Base-by-base conservation (phyloP, 2,797 vertebrate genomes). In the Catamblyrhynchus diadema region DNA sequence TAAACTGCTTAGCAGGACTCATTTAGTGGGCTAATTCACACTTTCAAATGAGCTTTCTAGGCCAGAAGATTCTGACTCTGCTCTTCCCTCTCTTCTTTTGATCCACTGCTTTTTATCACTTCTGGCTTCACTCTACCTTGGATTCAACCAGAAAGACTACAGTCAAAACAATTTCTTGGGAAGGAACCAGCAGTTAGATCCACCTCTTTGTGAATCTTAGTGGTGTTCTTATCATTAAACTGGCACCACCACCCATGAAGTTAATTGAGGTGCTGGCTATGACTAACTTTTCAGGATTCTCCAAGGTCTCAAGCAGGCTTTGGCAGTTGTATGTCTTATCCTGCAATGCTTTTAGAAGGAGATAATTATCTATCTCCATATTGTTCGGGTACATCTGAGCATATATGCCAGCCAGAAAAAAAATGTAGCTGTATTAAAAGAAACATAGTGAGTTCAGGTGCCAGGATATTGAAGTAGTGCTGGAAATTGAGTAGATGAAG, bases 221-320 rank as follows among this genome's bases (percentile, higher is more conserved):
- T 42, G 47, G 39, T 86, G 83, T 95, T 96, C 73, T 92, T 95
- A 89, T 95, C 89, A 66, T 75, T 59, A 71, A 66, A 93, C 75
- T 93, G 84, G 91, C 94, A 95, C 94, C 94, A 54, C 96, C 94
- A 96, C 95, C 94, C 95, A 95, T 89, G 84, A 87, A 95, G 95
- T 92, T 96, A 96, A 96, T 95, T 94, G 89, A 78, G 45, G 27
- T 85, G 60, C 91, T 87, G 86, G 54, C 77, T 94, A 69, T 95
- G 91, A 96, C 85, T 95, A 96, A 95, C 75, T 94, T 96, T 82
- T 88, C 57, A 91, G 91, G 87, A 93, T 92, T 93, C 75, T 94
- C 48, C 54, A 81, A 83, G 85, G 61, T 93, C 73, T 94, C 85
- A 65, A 88, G 87, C 60, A 86, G 81, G 59, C 66, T 87, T 96